phyloP scores from a whole-genome alignment of 2,797 vertebrate species.

The Hydrophis major region DNA sequence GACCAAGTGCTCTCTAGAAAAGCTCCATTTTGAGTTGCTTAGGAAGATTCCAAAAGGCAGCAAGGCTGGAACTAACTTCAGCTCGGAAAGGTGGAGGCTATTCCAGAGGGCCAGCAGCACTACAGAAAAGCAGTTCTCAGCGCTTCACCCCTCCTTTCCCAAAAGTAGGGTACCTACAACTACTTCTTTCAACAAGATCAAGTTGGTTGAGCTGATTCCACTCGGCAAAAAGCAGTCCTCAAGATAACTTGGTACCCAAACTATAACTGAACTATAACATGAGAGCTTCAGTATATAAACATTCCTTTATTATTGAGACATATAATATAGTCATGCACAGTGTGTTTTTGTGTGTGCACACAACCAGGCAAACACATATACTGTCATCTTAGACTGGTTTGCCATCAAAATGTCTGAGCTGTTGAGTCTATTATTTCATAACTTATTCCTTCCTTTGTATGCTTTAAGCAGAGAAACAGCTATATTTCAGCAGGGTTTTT shows the following conservation, averaged over 20 bases:
- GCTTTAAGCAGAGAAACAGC: constrained; percentile 54
- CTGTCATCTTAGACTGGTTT: not conserved
- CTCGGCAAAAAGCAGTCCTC: not conserved
- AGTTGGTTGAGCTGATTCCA: not conserved
- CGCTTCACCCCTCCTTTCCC: not conserved
- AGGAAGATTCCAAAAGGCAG: not conserved
- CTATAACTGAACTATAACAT: not conserved
- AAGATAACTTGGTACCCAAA: not conserved
- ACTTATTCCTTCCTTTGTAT: constrained; percentile 45
- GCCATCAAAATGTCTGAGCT: not conserved
- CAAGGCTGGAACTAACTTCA: not conserved
- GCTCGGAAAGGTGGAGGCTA: not conserved
- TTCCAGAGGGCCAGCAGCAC: not conserved
- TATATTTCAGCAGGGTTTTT: constrained; percentile 40
- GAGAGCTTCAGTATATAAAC: not conserved
- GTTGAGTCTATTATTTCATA: constrained; percentile 10
- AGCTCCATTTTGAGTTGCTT: not conserved
- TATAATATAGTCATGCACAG: not conserved
- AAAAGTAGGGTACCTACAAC: not conserved
- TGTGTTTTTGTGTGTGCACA: not conserved
- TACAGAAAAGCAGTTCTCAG: not conserved
- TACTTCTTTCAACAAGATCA: not conserved
- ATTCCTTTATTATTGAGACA: not conserved
- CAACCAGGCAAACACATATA: not conserved
- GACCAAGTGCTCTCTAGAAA: not conserved